Evolutionary conservation across 1,140 invertebrate species (phyloP).

Genomic region (Pseudomyrmex sp.): DNA sequence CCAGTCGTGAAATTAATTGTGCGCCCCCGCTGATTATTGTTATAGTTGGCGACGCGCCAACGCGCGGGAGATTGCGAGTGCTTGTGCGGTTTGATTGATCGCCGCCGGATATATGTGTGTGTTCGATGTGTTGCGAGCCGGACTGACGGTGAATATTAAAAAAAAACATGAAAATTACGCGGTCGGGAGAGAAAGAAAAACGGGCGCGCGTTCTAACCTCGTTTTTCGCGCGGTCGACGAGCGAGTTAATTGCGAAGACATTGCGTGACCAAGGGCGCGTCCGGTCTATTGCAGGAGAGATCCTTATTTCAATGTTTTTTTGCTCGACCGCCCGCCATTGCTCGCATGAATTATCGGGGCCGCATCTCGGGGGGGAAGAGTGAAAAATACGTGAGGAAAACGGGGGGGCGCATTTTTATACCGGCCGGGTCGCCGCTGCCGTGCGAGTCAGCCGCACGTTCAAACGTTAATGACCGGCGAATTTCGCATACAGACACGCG

Average conservation of each 20-base stretch:
- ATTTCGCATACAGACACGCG: background rate
- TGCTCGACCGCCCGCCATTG: background rate
- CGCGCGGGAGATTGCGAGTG: background rate
- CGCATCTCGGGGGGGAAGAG: background rate
- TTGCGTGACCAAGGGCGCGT: conserved; percentile 46
- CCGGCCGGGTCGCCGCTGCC: too few species aligned
- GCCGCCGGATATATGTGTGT: background rate
- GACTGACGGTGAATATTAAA: background rate
- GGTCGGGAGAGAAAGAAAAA: background rate
- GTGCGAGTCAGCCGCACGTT: background rate
- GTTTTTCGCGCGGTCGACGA: background rate
- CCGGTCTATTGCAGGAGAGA: background rate
- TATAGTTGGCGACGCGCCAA: conserved; percentile 26
- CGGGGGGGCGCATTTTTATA: background rate
- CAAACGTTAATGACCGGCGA: conserved; percentile 31
- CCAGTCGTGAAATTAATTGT: conserved; percentile 32
- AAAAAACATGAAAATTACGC: background rate
- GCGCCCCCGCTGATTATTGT: conserved; percentile 19
- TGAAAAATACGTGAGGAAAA: conserved; percentile 8
- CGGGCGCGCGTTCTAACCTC: background rate
- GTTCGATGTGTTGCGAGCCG: conserved; percentile 11
- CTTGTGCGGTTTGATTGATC: background rate
- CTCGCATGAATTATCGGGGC: conserved; percentile 30
- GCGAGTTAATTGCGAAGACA: conserved; percentile 25
- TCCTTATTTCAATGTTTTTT: conserved; percentile 33